Evolutionary conservation across 1,140 invertebrate genomes (phyloP).

Genomic region (Aphelenchoides besseyi): DNA sequence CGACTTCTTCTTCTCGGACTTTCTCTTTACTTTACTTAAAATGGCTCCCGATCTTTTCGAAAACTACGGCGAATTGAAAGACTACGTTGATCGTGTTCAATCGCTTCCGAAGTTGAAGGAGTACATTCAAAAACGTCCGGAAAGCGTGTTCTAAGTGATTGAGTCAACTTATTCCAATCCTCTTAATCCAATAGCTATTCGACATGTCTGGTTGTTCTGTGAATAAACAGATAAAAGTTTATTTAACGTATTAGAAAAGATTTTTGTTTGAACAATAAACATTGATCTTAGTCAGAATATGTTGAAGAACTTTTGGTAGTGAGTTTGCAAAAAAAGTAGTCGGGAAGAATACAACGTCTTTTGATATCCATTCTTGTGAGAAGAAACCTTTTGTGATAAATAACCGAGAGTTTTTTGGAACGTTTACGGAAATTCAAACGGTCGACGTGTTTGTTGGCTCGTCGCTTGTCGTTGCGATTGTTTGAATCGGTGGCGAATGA

Average conservation of each 20-base stretch:
- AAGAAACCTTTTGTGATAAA: constrained; percentile 4
- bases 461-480: neutral
- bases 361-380: neutral
- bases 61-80: neutral
- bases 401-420: neutral
- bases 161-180: neutral
- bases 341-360: constrained; percentile 1
- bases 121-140: neutral
- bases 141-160: neutral
- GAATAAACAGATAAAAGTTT: neutral
- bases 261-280: neutral
- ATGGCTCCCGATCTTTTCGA: constrained; percentile 10
- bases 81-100: neutral
- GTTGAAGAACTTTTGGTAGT: neutral
- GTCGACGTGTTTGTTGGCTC: neutral
- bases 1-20: constrained; percentile 12
- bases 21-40: neutral
- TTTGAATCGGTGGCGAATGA: neutral
- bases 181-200: neutral
- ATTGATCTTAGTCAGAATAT: neutral
- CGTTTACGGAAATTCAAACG: neutral
- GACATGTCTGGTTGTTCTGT: neutral
- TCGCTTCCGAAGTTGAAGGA: constrained; percentile 1
- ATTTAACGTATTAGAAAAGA: neutral
- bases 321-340: neutral